phyloP scores from a whole-genome alignment of 2,113 vertebrate species.

The Campylomormyrus numenius region DNA sequence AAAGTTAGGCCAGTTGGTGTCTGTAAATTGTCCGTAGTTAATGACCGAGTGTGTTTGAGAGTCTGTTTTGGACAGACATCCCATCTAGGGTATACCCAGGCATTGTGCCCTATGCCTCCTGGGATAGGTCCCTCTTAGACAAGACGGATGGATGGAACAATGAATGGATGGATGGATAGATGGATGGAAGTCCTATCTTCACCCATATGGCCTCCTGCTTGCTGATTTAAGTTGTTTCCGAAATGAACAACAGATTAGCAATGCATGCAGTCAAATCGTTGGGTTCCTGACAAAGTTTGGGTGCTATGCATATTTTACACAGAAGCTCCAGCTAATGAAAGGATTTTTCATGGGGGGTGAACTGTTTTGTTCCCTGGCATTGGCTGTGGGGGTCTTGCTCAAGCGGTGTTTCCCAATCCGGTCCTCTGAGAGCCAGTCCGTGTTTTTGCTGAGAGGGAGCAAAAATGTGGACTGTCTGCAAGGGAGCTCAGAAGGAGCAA shows the following conservation, averaged over 20 bases:
- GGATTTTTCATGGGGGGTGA: constrained; percentile 25
- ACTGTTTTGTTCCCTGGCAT: constrained; percentile 34
- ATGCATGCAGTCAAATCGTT: background rate
- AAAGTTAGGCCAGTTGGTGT: background rate
- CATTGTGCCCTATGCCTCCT: background rate
- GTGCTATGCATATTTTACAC: constrained; percentile 20
- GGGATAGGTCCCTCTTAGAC: background rate
- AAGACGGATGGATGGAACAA: background rate
- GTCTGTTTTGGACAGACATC: background rate
- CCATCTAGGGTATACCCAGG: background rate
- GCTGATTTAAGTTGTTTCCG: background rate
- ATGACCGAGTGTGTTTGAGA: background rate
- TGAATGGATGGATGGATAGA: background rate
- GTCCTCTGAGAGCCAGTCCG: no score
- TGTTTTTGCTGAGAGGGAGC: no score
- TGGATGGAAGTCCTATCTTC: background rate
- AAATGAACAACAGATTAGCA: background rate
- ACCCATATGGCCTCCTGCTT: background rate
- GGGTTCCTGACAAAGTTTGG: constrained; percentile 19
- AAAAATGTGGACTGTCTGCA: no score
- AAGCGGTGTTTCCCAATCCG: background rate
- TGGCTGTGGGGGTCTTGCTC: constrained; percentile 23
- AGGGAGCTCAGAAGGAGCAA: no score
- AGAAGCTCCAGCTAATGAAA: constrained; percentile 20
- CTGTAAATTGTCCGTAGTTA: background rate